A percentile compares a stretch with the other conserved stretches of the same genome.
Evolutionary conservation across 2,888 invertebrate genomes (phyloP).

Genomic region (Tuberolachnus salignus): DNA sequence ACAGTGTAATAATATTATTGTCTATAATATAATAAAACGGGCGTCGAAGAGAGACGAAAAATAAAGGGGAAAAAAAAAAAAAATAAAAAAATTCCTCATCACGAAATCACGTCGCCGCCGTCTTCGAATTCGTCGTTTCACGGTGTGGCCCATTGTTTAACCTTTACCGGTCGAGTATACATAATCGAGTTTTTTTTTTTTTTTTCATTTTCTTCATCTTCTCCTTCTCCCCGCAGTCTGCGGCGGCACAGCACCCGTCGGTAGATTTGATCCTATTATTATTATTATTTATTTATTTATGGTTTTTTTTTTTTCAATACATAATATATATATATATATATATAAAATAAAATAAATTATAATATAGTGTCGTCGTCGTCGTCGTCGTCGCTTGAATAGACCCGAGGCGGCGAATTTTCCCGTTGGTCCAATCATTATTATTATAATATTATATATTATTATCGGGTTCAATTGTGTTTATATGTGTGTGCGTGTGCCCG

Average conservation of each 20-base stretch:
- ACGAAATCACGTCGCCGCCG: constrained; percentile 8
- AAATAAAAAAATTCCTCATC: not conserved
- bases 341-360: no score
- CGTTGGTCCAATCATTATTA: constrained; percentile 46
- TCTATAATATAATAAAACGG: not conserved
- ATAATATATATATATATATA: no score
- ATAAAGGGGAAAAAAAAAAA: no score
- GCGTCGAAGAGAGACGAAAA: no score
- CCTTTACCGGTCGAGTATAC: constrained; percentile 43
- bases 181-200: constrained; percentile 39
- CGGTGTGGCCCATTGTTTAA: constrained; percentile 52
- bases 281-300: constrained; percentile 26
- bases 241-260: not conserved
- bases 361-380: no score
- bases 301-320: constrained; percentile 15
- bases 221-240: constrained; percentile 22
- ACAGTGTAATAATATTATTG: not conserved
- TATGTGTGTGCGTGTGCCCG: constrained; percentile 14
- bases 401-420: constrained; percentile 43
- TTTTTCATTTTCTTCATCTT: no score
- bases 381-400: constrained; percentile 50
- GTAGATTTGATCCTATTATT: constrained; percentile 47
- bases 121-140: constrained; percentile 40
- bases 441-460: no score
- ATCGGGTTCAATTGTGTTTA: constrained; percentile 37